A percentile compares a stretch with the other conserved stretches of the same genome.
phyloP scores from a whole-genome alignment of 2,888 invertebrate species.

The Pristionchus exspectatus region DNA sequence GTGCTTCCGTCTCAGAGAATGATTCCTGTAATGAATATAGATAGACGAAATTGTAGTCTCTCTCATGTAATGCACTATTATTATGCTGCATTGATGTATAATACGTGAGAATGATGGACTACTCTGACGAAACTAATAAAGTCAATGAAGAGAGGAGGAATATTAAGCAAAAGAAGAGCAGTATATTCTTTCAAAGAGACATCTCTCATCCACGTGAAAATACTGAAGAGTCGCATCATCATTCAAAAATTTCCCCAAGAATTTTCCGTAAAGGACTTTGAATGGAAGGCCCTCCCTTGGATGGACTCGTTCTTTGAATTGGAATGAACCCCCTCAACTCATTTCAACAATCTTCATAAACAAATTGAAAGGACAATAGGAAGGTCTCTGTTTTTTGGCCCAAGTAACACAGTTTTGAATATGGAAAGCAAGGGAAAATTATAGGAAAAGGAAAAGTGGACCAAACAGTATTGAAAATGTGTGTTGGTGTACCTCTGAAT shows the following conservation, averaged over 20 bases:
- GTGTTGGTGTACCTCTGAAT: conserved; percentile 58
- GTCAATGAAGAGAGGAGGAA: conserved; percentile 22
- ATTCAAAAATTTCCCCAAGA: conserved; percentile 16
- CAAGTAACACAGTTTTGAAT: too few relatives aligned
- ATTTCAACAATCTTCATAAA: too few relatives aligned
- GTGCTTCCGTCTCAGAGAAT: conserved; percentile 51
- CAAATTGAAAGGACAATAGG: too few relatives aligned
- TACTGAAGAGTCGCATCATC: neutral
- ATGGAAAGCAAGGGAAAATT: too few relatives aligned
- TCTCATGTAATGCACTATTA: neutral
- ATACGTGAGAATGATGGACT: neutral
- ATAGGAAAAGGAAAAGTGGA: neutral
- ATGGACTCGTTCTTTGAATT: neutral
- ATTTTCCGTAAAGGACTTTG: neutral
- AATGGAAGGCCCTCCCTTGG: neutral
- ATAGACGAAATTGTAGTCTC: neutral
- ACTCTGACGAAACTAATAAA: conserved; percentile 36
- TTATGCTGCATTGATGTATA: neutral
- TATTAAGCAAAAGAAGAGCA: neutral
- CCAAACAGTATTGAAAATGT: neutral
- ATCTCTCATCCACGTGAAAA: neutral
- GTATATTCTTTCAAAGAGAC: conserved; percentile 10
- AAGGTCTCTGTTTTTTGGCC: too few relatives aligned
- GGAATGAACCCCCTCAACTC: neutral
- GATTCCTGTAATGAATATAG: conserved; percentile 36